These are phyloP conservation scores for Alfaro cultratus DNA, from an alignment of 2,797 vertebrate species.

Conservation along the genomic window DNA sequence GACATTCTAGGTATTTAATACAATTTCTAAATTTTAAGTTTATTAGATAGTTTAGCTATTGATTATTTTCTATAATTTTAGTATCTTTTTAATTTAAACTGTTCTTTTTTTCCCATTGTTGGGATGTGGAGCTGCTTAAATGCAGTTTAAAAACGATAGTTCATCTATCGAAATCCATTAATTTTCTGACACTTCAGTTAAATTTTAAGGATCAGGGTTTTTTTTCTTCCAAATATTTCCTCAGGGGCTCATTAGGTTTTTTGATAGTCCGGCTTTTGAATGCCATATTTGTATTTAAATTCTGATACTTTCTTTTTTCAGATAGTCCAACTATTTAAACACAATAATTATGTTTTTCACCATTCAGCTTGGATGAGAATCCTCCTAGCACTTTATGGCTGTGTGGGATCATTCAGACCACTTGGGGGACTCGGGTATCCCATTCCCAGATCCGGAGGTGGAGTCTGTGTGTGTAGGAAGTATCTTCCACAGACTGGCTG, in stretches of 20 bases:
- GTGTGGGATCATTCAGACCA: constrained; percentile 33
- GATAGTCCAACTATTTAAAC: background rate
- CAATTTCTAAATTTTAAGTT: background rate
- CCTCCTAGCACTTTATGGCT: background rate
- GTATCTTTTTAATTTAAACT: background rate
- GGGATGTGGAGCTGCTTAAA: background rate
- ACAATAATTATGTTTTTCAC: background rate
- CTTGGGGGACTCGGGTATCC: constrained; percentile 70
- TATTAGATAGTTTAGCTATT: background rate
- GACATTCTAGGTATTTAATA: background rate
- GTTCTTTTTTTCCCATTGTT: background rate
- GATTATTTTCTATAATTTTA: background rate
- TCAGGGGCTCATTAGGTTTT: background rate
- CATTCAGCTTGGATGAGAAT: background rate
- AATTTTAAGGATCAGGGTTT: background rate
- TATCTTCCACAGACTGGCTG: constrained; percentile 70
- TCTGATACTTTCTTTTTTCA: background rate
- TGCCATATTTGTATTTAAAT: background rate
- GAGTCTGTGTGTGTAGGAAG: constrained; percentile 82
- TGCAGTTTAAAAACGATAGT: background rate
- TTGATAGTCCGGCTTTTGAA: background rate
- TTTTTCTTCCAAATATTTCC: background rate
- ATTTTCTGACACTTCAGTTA: background rate
- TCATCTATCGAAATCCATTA: background rate
- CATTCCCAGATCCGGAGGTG: constrained; percentile 56